Conservation (phyloP, 1,140 invertebrate species). For the Drosophila tsacasi region DNA sequence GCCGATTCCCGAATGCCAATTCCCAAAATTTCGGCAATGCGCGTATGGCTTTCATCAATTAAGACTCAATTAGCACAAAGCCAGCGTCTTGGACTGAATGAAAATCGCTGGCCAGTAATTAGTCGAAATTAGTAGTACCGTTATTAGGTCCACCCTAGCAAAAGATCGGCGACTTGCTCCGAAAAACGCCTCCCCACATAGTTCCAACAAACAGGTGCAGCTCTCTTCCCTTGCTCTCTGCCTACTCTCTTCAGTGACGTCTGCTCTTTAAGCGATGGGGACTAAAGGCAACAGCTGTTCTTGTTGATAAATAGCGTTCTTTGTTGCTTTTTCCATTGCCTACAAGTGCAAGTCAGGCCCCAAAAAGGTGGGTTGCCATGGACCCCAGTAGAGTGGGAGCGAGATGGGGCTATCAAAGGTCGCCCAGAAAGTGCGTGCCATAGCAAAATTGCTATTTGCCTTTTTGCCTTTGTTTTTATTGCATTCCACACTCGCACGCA, state of each 20-base stretch:
- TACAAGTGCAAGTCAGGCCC: slow-evolving; percentile 29
- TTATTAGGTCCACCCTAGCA: slow-evolving; percentile 17
- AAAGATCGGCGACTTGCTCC: slow-evolving; percentile 7
- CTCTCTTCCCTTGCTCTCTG: slow-evolving; percentile 8
- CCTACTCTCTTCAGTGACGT: slow-evolving; percentile 5
- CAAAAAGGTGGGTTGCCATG: slow-evolving; percentile 10
- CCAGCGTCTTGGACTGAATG: slow-evolving; percentile 8
- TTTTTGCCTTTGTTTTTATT: slow-evolving; percentile 37
- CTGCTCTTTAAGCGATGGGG: slow-evolving; percentile 12
- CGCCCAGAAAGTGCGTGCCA: slow-evolving; percentile 32
- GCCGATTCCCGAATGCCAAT: slow-evolving; percentile 16
- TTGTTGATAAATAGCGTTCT: slow-evolving; percentile 49
- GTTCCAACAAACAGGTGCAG: slow-evolving; percentile 21
- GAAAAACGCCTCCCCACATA: slow-evolving; percentile 20
- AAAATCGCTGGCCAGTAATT: slow-evolving; percentile 18
- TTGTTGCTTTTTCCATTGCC: slow-evolving; percentile 17
- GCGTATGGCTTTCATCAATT: slow-evolving; percentile 64
- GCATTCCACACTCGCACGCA: slow-evolving; percentile 34
- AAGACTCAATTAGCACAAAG: slow-evolving; percentile 35
- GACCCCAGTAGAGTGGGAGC: not conserved
- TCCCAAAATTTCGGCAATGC: slow-evolving; percentile 34
- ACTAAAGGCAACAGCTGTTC: slow-evolving; percentile 50
- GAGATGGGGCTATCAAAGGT: slow-evolving; percentile 4
- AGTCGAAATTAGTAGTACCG: slow-evolving; percentile 7
- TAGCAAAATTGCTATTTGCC: slow-evolving; percentile 10